A percentile compares a stretch with the other conserved stretches of the same genome.
These are phyloP conservation scores for Oreortyx pictus DNA, from an alignment of 2,797 vertebrate genomes.

Conservation along the genomic window DNA sequence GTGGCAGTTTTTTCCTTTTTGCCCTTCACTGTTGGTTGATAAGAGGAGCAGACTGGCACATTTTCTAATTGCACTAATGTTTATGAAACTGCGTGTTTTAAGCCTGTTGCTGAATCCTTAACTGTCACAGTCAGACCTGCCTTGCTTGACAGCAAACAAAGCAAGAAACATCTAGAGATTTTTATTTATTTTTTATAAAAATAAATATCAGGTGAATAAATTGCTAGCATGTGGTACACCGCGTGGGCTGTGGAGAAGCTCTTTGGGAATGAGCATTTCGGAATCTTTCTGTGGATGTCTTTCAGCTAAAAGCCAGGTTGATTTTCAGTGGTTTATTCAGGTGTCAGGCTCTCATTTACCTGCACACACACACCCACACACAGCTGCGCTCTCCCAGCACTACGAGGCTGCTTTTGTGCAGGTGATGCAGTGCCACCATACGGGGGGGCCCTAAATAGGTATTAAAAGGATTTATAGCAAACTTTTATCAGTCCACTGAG, in stretches of 20 bases:
- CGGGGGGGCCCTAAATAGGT: background rate
- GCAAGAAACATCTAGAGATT: background rate
- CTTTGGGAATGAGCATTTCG: background rate
- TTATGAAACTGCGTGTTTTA: background rate
- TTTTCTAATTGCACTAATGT: background rate
- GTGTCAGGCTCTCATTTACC: fast-evolving
- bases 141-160: background rate
- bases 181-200: background rate
- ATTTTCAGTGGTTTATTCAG: background rate
- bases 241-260: background rate
- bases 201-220: background rate
- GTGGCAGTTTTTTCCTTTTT: background rate
- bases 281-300: background rate
- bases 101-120: background rate
- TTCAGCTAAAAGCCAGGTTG: background rate
- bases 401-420: fast-evolving
- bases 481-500: background rate
- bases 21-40: background rate
- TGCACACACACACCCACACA: fast-evolving
- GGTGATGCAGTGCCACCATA: fast-evolving
- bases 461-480: background rate
- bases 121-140: background rate
- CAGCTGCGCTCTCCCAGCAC: background rate
- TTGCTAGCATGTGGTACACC: background rate
- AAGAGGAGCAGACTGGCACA: background rate